Evolutionary conservation across 2,888 invertebrate species (phyloP).

Genomic region (Folsomia candida): DNA sequence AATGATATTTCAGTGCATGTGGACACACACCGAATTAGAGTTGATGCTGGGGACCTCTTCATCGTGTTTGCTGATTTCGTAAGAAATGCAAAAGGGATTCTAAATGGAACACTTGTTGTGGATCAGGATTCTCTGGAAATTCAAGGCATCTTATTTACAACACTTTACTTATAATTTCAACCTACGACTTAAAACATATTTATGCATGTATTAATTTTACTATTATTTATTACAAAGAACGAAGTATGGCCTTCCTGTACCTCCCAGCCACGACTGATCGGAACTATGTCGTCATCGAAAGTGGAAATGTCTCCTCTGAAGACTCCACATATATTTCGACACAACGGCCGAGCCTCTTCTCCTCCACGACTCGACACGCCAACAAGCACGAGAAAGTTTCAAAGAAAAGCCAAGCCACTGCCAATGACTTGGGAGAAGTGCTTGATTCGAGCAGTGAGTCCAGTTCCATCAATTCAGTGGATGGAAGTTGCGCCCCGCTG

Average conservation of each 20-base stretch:
- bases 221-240: constrained; percentile 29
- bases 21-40: constrained; percentile 61
- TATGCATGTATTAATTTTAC: too few species aligned
- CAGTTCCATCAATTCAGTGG: neutral
- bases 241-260: constrained; percentile 49
- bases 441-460: neutral
- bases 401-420: constrained; percentile 6
- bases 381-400: neutral
- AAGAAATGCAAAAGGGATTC: constrained; percentile 37
- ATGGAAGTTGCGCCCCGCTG: constrained; percentile 42
- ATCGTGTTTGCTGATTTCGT: constrained; percentile 60
- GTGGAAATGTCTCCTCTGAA: constrained; percentile 26
- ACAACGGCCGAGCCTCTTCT: constrained; percentile 22
- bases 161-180: neutral
- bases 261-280: constrained; percentile 48
- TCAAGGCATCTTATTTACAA: constrained; percentile 44
- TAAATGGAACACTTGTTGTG: constrained; percentile 41
- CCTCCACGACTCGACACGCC: constrained; percentile 7
- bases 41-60: constrained; percentile 62
- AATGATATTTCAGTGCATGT: too few species aligned
- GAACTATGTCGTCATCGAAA: constrained; percentile 40
- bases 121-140: constrained; percentile 49
- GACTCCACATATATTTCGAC: constrained; percentile 11
- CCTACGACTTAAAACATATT: neutral
- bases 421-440: constrained; percentile 5